Evolutionary conservation across 2,888 invertebrate species (phyloP), one percentile per base, ranked within the genome.

Genomic region (Nomada ferruginata): DNA sequence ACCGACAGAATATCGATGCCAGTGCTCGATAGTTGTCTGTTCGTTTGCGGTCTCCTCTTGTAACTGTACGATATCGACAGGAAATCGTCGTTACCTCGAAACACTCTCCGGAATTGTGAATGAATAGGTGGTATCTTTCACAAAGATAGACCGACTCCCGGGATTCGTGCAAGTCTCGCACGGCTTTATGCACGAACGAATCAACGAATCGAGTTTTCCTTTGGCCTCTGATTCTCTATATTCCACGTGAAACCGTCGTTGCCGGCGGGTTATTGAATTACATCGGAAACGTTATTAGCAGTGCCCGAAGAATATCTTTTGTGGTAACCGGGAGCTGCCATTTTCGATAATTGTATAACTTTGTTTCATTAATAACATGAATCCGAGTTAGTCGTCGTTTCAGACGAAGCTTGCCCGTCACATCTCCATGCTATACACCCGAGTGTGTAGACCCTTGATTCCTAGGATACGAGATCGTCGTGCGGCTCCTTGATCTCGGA

Each of bases 1-100:
- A 64, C 3, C 64, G 77, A 66, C 84, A 76, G 79, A 74, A 83
- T 79, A 84, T 84, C 83, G 79, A 84, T 84, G 83, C 65, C 83
- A 53, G 57, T 61, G 69, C 59, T 52, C 83, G 79, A 83, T 84
- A 61, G 70, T 79, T 65, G 84, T 79, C 76, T 68, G 66, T 44
- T 71, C 64, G 83, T 76, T 82, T 59, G 79, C 76, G 68, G 59
- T 66, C 44, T 36, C 53, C 50, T 23, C 29, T 29, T 26, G 66
- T 53, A 82, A 64, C 70, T 61, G 70, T 74, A 63, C 63, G 74
- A 83, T 74, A 83, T 76, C 84, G 83, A 83, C 65, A 77, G 70
- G 76, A 79, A 83, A 82, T 83, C 75, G 68, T 79, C 78, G 75
- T 64, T 69, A 53, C 75, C 68, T 53, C 59, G 68, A 78, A 82